Base-by-base conservation (phyloP, 2,888 invertebrate genomes). In the Aromia moschata region DNA sequence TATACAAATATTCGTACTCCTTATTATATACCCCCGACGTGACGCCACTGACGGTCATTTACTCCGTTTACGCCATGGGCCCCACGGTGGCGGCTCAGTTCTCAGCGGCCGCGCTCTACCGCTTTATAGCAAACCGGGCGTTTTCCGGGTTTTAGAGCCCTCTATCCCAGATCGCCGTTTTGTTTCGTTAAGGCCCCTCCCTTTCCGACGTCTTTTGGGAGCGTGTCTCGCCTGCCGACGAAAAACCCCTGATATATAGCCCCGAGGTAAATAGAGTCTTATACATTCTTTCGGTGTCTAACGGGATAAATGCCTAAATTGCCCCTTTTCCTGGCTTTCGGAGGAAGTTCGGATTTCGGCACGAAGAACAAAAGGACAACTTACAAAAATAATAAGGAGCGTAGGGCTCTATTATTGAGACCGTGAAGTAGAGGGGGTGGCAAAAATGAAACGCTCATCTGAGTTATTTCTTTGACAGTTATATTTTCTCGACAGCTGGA, bases 171-270 rank as follows among this genome's bases (percentile, higher is more conserved):
- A 63, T 60, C 56, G 66, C 68, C 67, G 68, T 70, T 70, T 70
- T 70, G 69, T 70, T 70, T 69, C 67, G 68, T 70, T 70, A 70
- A 70, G 68, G 68, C 60, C 58, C 65, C 58, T 59, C 65, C 58
- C 62, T 62, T 37, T 10, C 51, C 49, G 56, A 56, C 64, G 58
- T 66, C 51, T 62, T 59, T 56, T 54, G 36, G 53, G 49, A 60
- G 53, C 70, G 70, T 71, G 69, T 56, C 58, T 45, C 54, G 71
- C 62, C 61, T 71, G 46, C 63, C 16, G 54, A 69, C 62, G 67
- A 68, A 68, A 66, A 58, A 69, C 63, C 57, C 60, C 37, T 61
- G 60, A 68, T 68, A 61, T 64, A 65, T 66, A 58, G 60, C 52
- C 18, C n/a, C 40, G 31, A 52, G 41, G 52, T 52, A 52, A 52